These are phyloP conservation scores for Oncorhynchus nerka DNA, from an alignment of 2,113 vertebrate species.

Conservation along the genomic window DNA sequence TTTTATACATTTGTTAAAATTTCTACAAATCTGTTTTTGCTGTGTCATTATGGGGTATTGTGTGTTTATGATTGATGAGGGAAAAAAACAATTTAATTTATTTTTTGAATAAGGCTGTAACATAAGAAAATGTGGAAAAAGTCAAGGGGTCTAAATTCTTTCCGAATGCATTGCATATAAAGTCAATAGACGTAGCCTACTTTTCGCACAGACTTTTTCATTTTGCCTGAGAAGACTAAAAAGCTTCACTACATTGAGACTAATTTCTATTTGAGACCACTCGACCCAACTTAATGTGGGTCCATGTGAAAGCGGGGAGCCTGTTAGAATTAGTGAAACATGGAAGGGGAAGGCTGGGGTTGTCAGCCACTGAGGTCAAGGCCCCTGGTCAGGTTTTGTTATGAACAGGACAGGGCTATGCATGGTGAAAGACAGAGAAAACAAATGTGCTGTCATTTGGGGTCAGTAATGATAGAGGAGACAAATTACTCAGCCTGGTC, in stretches of 20 bases:
- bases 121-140: too few species aligned
- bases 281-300: background rate
- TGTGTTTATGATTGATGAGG: too few species aligned
- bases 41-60: too few species aligned
- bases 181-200: too few species aligned
- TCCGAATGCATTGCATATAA: too few species aligned
- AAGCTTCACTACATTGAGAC: background rate
- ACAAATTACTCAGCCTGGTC: conserved; percentile 1
- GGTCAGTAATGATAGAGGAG: conserved; percentile 18
- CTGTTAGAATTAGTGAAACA: background rate
- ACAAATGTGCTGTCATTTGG: conserved; percentile 20
- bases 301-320: background rate
- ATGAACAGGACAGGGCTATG: conserved; percentile 5
- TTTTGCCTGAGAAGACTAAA: background rate
- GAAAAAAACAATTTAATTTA: too few species aligned
- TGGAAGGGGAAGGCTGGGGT: background rate
- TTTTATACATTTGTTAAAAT: too few species aligned
- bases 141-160: too few species aligned
- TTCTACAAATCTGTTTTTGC: too few species aligned
- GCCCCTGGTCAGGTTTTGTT: conserved; percentile 14
- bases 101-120: too few species aligned
- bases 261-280: background rate
- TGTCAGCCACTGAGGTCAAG: background rate
- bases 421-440: conserved; percentile 19
- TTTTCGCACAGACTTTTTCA: too few species aligned